Conservation (phyloP, 1,140 invertebrate species). For the Berghia stephanieae region DNA sequence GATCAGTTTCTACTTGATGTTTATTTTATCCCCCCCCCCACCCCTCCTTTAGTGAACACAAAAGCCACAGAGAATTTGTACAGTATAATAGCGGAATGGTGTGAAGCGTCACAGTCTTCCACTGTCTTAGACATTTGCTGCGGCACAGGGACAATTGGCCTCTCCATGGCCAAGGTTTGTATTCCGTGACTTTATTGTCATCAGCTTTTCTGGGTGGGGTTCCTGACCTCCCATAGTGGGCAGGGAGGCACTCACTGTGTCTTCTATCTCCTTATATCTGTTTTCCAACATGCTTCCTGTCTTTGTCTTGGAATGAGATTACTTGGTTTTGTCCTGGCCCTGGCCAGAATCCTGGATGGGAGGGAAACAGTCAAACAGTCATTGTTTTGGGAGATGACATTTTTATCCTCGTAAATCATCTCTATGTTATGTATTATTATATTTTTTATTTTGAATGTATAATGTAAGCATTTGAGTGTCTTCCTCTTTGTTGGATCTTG, state of each 20-base stretch:
- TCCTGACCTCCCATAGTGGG: too few relatives aligned
- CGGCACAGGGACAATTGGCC: constrained; percentile 95
- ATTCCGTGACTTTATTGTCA: background rate
- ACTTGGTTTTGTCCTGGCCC: too few relatives aligned
- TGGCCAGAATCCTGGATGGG: background rate
- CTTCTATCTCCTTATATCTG: too few relatives aligned
- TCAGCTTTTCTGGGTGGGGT: background rate
- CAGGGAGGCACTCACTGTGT: too few relatives aligned
- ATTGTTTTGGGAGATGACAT: background rate
- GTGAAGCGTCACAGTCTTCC: background rate
- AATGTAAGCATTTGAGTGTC: background rate
- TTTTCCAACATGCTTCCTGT: too few relatives aligned
- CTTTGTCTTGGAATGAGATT: too few relatives aligned
- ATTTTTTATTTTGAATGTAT: background rate
- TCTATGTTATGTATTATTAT: background rate
- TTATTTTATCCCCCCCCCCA: too few relatives aligned
- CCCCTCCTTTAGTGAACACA: background rate
- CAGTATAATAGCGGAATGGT: background rate
- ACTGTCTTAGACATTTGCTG: constrained; percentile 94
- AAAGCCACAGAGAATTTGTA: background rate
- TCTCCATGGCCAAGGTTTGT: constrained; percentile 79
- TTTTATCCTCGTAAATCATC: background rate
- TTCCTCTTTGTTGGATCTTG: too few relatives aligned
- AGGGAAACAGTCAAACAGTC: background rate
- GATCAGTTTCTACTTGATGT: too few relatives aligned